Percentiles rank a stretch among this genome's conserved stretches.
These are phyloP conservation scores for Siniperca undulata DNA, from an alignment of 2,797 vertebrate species.

Conservation along the genomic window DNA sequence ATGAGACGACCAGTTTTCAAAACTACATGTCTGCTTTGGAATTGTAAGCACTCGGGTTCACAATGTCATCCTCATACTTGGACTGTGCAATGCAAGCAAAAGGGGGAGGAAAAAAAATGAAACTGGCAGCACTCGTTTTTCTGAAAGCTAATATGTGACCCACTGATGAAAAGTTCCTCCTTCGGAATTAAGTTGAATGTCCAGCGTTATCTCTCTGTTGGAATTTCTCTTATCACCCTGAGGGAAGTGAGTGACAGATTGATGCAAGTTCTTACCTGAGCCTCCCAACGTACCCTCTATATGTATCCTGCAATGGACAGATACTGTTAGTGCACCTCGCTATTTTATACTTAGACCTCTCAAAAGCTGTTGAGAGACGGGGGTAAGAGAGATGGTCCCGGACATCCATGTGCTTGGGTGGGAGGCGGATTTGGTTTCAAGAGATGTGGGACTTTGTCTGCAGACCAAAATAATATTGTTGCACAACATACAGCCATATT, in stretches of 20 bases:
- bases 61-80: constrained; percentile 66
- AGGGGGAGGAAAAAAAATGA: constrained; percentile 19
- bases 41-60: constrained; percentile 71
- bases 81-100: constrained; percentile 60
- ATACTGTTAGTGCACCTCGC: constrained; percentile 86
- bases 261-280: constrained; percentile 88
- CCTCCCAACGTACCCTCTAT: constrained; percentile 84
- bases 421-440: constrained; percentile 86
- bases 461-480: constrained; percentile 61
- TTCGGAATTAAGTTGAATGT: constrained; percentile 87
- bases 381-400: constrained; percentile 85
- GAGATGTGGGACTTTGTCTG: constrained; percentile 79
- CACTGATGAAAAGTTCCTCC: constrained; percentile 88
- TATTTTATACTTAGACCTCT: constrained; percentile 89
- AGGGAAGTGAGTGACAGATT: constrained; percentile 90
- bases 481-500: constrained; percentile 40
- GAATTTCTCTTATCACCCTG: constrained; percentile 90
- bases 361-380: constrained; percentile 93
- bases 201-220: constrained; percentile 85
- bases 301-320: constrained; percentile 89
- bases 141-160: constrained; percentile 86
- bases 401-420: constrained; percentile 87
- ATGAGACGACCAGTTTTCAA: constrained; percentile 54
- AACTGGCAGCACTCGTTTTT: constrained; percentile 72
- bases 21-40: constrained; percentile 65